Evolutionary conservation across 2,113 vertebrate species (phyloP), one percentile per base, ranked within the genome.

Genomic region (Pteronura brasiliensis): DNA sequence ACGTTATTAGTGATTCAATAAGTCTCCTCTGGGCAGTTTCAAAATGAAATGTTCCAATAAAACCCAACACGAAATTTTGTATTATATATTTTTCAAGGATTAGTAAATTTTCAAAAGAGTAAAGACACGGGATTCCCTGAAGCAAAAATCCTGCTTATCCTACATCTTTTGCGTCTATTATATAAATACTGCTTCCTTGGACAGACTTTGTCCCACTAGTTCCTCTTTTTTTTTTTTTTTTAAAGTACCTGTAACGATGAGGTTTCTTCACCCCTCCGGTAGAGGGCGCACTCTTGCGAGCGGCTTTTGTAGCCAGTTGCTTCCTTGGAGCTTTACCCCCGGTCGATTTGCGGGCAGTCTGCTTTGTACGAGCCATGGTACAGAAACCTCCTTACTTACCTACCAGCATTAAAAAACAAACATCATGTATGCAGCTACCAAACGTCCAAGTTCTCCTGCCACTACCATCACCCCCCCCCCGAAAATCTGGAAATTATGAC

Each of bases 251-350:
- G 98, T 99, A 99, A 92, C 99, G 99, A 91, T 99, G 99, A 88
- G 99, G 99, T 90, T 99, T 99, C 98, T 99, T 99, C 97, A 99
- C 99, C 98, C 99, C 99, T 82, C 99, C 99, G 34, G 99, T 99
- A 97, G 99, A 99, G 97, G 99, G 99, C 97, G 99, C 98, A 84
- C 99, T 99, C 97, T 98, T 99, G 93, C 99, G 99, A 86, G 99
- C 99, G 95, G 99, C 99, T 98, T 99, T 99, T 61, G 99, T 99
- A 21, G 99, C 99, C 96, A 99, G 98, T 92, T 99, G 98, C 96
- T 99, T 99, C 97, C 98, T 97, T 74, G 98, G 98, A 27, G 98
- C 98, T 96, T 99, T 99, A 52, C 99, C 98, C 88, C 99, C 98
- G 42, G 98, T 99, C 63, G 99, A 99, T 86, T 99, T 99, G 92